These are phyloP conservation scores for Muntiacus reevesi DNA, from an alignment of 2,113 vertebrate species.

Conservation along the genomic window DNA sequence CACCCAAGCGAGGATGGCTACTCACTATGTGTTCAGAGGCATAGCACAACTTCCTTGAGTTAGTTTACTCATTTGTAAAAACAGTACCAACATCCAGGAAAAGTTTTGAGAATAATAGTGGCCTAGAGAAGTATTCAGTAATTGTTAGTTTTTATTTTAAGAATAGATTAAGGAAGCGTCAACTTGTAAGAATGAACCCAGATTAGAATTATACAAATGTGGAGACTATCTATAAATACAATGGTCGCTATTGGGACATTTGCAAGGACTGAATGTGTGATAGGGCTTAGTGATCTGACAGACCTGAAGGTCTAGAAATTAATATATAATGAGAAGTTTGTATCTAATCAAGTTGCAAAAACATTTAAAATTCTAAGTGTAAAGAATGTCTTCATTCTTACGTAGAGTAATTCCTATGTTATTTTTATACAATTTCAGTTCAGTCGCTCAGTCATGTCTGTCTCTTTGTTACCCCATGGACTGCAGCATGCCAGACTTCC, in stretches of 20 bases:
- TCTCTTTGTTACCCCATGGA: background rate
- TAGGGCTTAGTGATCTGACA: background rate
- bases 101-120: background rate
- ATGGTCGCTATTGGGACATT: background rate
- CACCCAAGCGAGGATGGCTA: background rate
- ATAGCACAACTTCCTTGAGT: background rate
- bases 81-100: background rate
- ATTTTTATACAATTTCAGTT: background rate
- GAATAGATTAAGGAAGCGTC: background rate
- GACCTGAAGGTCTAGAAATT: background rate
- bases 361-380: background rate
- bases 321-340: background rate
- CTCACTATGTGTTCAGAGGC: background rate
- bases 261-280: background rate
- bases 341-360: background rate
- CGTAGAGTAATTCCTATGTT: background rate
- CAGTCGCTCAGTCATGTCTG: background rate
- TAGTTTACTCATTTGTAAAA: background rate
- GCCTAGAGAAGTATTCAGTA: background rate
- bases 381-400: conserved; percentile 3
- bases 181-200: background rate
- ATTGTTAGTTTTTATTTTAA: background rate
- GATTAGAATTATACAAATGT: background rate
- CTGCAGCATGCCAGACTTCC: background rate
- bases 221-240: background rate